Evolutionary conservation across 2,888 invertebrate genomes (phyloP), one percentile per base, ranked within the genome.

Genomic region (Nomada lathburiana): DNA sequence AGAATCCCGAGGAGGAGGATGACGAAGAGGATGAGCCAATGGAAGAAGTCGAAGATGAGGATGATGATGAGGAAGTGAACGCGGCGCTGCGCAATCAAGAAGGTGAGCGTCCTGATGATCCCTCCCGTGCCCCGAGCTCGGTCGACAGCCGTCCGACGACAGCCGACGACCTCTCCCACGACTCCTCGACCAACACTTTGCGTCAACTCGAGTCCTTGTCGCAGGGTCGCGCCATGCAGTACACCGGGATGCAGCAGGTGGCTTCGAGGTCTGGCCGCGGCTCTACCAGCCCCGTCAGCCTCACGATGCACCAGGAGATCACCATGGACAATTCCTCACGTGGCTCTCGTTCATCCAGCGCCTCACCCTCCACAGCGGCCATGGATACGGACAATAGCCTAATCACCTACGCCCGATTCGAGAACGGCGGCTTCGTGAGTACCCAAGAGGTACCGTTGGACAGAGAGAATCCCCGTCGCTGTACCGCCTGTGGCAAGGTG

Each of bases 401-500:
- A 80, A 92, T 93, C 70, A 95, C 96, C 55, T 96, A 96, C 89
- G 96, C 96, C 0, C 96, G 96, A 92, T 97, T 96, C 90, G 96
- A 97, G 88, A 96, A 96, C 91, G 97, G 97, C 0, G 96, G 96
- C 77, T 96, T 97, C 91, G 95, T 97, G 77, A 95, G 95, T 87
- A 96, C 96, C 16, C 96, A 96, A 89, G 98, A 98, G 91, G 97
- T 98, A 75, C 98, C 98, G 52, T 96, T 98, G 77, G 98, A 98
- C 93, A 97, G 97, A 91, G 98, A 98, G 88, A 98, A 98, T 94
- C 98, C 98, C 0, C 95, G 97, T 53, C 96, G 97, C 89, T 99
- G 99, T 94, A 96, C 97, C 3, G 97, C 98, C 50, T 99, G 99
- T 93, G 98, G 98, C 10, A 98, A 98, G 94, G 96, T 97, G 91